Base-by-base conservation (phyloP, 2,113 vertebrate genomes). In the Ptyas mucosa region DNA sequence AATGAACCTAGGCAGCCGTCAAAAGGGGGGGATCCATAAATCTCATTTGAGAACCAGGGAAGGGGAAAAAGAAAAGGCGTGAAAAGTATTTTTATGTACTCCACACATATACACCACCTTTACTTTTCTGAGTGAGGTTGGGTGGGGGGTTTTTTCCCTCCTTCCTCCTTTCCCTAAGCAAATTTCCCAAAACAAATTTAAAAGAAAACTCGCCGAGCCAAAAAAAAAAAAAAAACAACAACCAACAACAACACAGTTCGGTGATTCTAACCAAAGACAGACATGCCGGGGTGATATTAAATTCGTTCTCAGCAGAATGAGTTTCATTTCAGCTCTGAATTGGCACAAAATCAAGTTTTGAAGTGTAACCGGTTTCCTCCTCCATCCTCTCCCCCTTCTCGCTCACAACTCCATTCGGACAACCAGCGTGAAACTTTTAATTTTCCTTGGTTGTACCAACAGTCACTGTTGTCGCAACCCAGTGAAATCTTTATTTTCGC, bases 171-270 rank as follows among this genome's bases (percentile, higher is more conserved):
- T 49, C 49, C 53, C 34, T 94, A 96, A 97, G 95, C 93, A 95
- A 95, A 96, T 95, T 94, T 97, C 94, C 91, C 92, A 23, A 58
- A 96, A 94, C 95, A 96, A 96, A 95, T 93, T 94, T 94, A 92
- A 90, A 64, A 39, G 9, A 1, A 87, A 94, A 57, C 43, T 57
- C 54, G 75, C 0, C 11, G 34, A 88, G 92, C 87, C 12, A 95
- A 97, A 97, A 64, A 57, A 2, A 46, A 46, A 4, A 46, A 3
- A 46, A 46, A 58, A n/a, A n/a, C n/a, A n/a, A n/a, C n/a, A n/a
- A n/a, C n/a, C n/a, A n/a, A n/a, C n/a, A n/a, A 54, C 12, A 12
- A 3, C 39, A 93, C 34, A 51, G 29, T 95, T 90, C 91, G 75
- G 2, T 94, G 26, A 0, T 85, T 93, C 8, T 12, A 94, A 95